Conservation (phyloP, 2,113 vertebrate genomes). For the Vulpes lagopus region DNA sequence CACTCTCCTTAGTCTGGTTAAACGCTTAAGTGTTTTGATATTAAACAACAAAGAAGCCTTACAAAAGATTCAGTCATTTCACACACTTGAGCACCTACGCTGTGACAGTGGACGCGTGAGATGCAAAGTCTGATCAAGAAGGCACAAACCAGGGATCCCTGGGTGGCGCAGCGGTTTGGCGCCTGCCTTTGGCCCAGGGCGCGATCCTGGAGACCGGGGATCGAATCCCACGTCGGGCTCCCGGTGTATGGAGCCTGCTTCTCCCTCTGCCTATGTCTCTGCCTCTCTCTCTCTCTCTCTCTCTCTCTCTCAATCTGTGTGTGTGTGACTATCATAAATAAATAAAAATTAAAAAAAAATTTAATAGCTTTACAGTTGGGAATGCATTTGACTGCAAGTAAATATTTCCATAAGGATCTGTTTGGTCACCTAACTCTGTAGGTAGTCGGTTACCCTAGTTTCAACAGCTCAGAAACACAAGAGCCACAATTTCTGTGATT, state of each 20-base stretch:
- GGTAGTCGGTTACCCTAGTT: not conserved
- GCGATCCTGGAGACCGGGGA: too few relatives aligned
- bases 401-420: not conserved
- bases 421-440: not conserved
- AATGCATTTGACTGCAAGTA: not conserved
- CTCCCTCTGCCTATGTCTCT: too few relatives aligned
- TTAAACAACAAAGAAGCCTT: not conserved
- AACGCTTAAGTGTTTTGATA: not conserved
- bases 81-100: not conserved
- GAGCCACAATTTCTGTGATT: not conserved
- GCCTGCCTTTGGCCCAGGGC: too few relatives aligned
- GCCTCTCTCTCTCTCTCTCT: too few relatives aligned
- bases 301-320: too few relatives aligned
- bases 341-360: not conserved
- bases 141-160: not conserved
- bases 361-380: conserved; percentile 28
- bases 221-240: too few relatives aligned
- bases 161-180: too few relatives aligned
- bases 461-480: not conserved
- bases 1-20: not conserved
- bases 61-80: not conserved
- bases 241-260: too few relatives aligned
- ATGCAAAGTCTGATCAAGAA: not conserved
- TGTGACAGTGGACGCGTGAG: not conserved
- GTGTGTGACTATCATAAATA: too few relatives aligned